Percentiles rank a stretch among this genome's conserved stretches.
These are phyloP conservation scores for Agapostemon virescens DNA, from an alignment of 2,888 invertebrate genomes.

Conservation along the genomic window DNA sequence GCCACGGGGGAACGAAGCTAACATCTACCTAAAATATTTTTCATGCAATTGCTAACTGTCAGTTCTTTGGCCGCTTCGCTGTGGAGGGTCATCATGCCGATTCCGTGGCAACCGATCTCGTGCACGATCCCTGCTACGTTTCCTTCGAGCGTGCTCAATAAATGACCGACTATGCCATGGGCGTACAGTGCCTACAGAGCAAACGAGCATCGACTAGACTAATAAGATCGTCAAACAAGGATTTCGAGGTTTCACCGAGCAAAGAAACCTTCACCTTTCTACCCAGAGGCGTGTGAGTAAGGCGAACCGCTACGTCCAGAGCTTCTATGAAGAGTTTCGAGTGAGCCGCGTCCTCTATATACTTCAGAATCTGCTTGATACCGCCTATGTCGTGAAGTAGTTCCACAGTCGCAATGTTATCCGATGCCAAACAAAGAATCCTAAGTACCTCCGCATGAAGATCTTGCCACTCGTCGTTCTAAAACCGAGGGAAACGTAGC, in stretches of 20 bases:
- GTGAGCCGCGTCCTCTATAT: conserved; percentile 59
- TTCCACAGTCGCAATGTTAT: conserved; percentile 68
- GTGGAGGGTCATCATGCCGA: conserved; percentile 70
- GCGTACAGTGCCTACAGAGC: conserved; percentile 64
- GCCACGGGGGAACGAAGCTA: background rate
- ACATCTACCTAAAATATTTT: conserved; percentile 35
- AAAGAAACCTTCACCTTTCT: conserved; percentile 64
- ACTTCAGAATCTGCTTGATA: conserved; percentile 65
- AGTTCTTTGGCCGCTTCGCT: conserved; percentile 68
- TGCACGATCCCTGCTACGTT: conserved; percentile 55
- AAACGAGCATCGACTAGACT: background rate
- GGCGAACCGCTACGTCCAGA: conserved; percentile 65
- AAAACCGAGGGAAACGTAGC: background rate
- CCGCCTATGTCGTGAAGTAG: conserved; percentile 63
- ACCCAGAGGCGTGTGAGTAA: conserved; percentile 65
- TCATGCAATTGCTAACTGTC: conserved; percentile 30
- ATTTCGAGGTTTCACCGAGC: background rate
- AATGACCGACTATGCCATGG: conserved; percentile 65
- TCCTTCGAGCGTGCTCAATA: conserved; percentile 59
- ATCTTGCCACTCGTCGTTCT: conserved; percentile 70
- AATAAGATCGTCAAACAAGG: background rate
- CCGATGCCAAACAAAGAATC: conserved; percentile 62
- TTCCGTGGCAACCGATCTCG: conserved; percentile 66
- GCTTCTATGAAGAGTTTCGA: conserved; percentile 55
- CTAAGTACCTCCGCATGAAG: conserved; percentile 66